Percentiles rank a stretch among this genome's conserved stretches.
Evolutionary conservation across 1,140 invertebrate species (phyloP).

Genomic region (Chironomus striatipennis): DNA sequence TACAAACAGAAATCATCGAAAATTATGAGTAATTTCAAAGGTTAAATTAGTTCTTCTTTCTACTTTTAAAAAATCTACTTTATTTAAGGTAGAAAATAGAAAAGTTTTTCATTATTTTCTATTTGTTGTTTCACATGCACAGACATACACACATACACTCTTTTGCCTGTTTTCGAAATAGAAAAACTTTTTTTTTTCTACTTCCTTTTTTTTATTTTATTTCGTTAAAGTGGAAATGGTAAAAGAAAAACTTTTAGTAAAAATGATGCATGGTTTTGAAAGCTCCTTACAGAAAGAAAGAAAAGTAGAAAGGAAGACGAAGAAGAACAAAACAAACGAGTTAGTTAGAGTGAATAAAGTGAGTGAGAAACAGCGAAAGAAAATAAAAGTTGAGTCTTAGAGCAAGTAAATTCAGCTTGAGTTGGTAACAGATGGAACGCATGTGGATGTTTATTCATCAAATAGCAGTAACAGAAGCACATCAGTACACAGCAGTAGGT

Average conservation of each 20-base stretch:
- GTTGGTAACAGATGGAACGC: background rate
- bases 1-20: too few relatives aligned
- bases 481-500: background rate
- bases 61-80: too few relatives aligned
- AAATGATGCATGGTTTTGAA: conserved; percentile 23
- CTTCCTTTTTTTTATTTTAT: background rate
- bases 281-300: background rate
- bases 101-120: conserved; percentile 12
- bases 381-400: background rate
- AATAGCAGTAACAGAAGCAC: conserved; percentile 4
- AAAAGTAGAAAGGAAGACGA: background rate
- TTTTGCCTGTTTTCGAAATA: background rate
- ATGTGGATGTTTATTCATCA: conserved; percentile 13
- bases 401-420: background rate
- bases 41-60: too few relatives aligned
- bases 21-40: too few relatives aligned
- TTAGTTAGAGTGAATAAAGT: too few relatives aligned
- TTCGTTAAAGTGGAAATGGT: background rate
- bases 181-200: conserved; percentile 10
- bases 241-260: conserved; percentile 19
- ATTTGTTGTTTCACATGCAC: background rate
- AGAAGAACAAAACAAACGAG: background rate
- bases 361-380: background rate
- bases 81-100: background rate
- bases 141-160: background rate